These are phyloP conservation scores for Herpailurus yagouaroundi DNA, from an alignment of 2,113 vertebrate species.

Conservation along the genomic window DNA sequence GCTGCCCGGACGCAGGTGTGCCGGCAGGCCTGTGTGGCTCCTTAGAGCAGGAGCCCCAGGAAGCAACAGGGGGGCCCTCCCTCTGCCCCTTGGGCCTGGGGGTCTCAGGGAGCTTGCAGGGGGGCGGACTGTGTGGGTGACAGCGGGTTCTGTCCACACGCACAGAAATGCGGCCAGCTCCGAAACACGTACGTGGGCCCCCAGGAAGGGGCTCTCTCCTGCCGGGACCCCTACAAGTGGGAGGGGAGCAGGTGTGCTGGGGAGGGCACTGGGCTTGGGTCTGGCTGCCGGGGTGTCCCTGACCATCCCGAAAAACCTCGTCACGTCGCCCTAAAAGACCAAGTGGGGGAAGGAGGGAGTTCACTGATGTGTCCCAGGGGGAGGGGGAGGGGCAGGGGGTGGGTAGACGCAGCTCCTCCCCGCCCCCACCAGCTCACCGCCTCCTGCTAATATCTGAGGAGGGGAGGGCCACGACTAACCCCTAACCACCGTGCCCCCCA, in stretches of 20 bases:
- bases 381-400: background rate
- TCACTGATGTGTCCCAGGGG: no score
- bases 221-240: background rate
- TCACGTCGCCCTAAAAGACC: accelerated
- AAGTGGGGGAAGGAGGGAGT: accelerated
- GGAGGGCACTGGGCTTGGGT: accelerated
- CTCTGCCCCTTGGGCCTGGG: background rate
- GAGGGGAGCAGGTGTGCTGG: no score
- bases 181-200: no score
- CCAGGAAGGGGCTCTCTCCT: no score
- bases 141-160: background rate
- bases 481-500: accelerated
- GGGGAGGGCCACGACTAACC: background rate
- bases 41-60: accelerated
- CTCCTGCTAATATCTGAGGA: accelerated
- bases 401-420: background rate
- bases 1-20: accelerated
- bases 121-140: no score
- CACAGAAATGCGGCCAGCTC: no score
- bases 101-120: no score
- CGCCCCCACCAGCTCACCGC: background rate
- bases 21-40: accelerated
- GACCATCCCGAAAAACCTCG: background rate
- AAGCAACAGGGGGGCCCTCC: no score
- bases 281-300: background rate